Percentiles rank a stretch among this genome's conserved stretches.
phyloP scores from a whole-genome alignment of 2,797 vertebrate genomes.

The Chiloscyllium punctatum region DNA sequence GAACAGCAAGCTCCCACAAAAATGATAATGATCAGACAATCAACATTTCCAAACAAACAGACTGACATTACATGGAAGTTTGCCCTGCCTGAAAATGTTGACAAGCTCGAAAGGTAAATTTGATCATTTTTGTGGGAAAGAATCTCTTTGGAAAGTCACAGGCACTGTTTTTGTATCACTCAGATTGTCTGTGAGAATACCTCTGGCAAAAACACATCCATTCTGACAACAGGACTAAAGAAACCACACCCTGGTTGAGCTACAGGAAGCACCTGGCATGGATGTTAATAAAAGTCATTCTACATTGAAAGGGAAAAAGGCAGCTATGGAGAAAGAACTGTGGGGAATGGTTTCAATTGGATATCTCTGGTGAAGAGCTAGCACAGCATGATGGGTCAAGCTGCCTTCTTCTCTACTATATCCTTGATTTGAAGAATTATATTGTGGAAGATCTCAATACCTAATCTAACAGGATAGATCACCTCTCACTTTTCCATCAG shows the following conservation, averaged over 20 bases:
- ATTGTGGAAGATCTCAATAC: neutral
- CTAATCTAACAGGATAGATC: neutral
- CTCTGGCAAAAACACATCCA: neutral
- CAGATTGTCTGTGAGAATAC: neutral
- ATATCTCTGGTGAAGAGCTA: neutral
- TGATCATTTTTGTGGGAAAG: neutral
- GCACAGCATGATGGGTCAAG: neutral
- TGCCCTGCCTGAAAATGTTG: neutral
- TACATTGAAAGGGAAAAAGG: neutral
- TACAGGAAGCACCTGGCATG: neutral
- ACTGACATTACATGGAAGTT: neutral
- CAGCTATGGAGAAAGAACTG: neutral
- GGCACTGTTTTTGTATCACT: neutral
- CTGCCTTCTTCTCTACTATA: neutral
- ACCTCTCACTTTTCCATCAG: neutral
- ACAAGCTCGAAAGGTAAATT: neutral
- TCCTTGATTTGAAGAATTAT: neutral
- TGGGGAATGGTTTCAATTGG: neutral
- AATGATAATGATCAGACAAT: neutral
- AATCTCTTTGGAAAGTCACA: neutral
- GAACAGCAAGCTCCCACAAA: neutral
- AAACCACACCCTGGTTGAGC: too few relatives aligned
- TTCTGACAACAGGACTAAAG: neutral
- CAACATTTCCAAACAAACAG: neutral
- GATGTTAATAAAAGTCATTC: neutral